Base-by-base conservation (phyloP, 1,140 invertebrate species). In the Euborellia annulipes region DNA sequence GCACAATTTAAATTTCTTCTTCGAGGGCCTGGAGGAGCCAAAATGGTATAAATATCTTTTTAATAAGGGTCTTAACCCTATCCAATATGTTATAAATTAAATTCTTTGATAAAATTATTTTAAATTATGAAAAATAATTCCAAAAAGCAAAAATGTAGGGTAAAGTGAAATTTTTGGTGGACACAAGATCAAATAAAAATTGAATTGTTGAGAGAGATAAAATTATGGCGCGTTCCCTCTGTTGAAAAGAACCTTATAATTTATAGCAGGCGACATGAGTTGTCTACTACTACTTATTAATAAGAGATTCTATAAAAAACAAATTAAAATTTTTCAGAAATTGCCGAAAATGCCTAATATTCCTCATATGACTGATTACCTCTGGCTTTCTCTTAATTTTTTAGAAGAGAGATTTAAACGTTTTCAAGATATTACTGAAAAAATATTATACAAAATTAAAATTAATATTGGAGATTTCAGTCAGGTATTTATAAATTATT, bases 1-100 rank as follows among this genome's bases (percentile, higher is more conserved):
- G 51, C 55, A 0, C 72, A 85, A 51, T 85, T 78, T 76, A 76
- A 78, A 60, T 88, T 79, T 57, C 68, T 88, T 45, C 61, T 88
- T 3, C 68, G 81, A 21, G 83, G 83, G 8, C 66, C 76, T 0
- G 63, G 54, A 1, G 51, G 48, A 41, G 54, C 59, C 3, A 48
- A 47, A 41, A 37, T 42, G 20, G 63, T 64, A 52, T 47, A 47
- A 47, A 18, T 22, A 41, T 21, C 6, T 41, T 17, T 18, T n/a
- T n/a, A n/a, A n/a, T n/a, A n/a, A n/a, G n/a, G n/a, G n/a, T n/a
- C n/a, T n/a, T n/a, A n/a, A n/a, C n/a, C n/a, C n/a, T n/a, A n/a
- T n/a, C n/a, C n/a, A n/a, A n/a, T n/a, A n/a, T n/a, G n/a, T n/a
- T n/a, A n/a, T n/a, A n/a, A n/a, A n/a, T n/a, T n/a, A n/a, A n/a